Evolutionary conservation across 2,113 vertebrate species (phyloP), one percentile per base, ranked within the genome.

Genomic region (Pollimyrus isidori): DNA sequence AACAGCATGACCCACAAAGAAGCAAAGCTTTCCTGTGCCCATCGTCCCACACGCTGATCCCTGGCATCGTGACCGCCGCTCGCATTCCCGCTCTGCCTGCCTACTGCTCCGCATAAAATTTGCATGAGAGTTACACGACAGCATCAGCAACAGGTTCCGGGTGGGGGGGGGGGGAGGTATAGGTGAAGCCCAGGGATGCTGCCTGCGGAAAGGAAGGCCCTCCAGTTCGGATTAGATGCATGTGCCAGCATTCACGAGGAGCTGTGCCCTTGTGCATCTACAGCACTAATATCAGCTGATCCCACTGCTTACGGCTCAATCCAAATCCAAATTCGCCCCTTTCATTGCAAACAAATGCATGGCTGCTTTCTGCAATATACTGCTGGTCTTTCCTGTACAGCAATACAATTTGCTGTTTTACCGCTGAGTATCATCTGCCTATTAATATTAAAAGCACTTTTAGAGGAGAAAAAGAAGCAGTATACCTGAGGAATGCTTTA

Each of bases 201-300:
- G n/a, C 62, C n/a, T 26, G n/a, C 62, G 11, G 62, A 30, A 30
- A 1, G 1, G 53, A 82, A 87, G 30, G 1, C 1, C 26, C 48
- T 76, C 73, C 46, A 80, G 46, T 80, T 82, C 26, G 45, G 87
- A 82, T 87, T 3, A 90, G 58, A 90, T 30, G 49, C 62, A 69
- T 69, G 62, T 52, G 86, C 65, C 89, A 19, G 7, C 65, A 90
- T 86, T 52, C 45, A 73, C 56, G 45, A 49, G 48, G 17, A 26
- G 21, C 39, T 42, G 42, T 11, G 17, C 19, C 53, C 49, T 26
- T n/a, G 48, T 80, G 73, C 87, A 45, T 49, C 62, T 87, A 89
- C 42, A 49, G 52, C 86, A 88, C 86, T 88, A 88, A 88, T 84
- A 50, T 88, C 69, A 83, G 73, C 50, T 88, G 58, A 90, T 88